Percentiles rank a stretch among this genome's conserved stretches.
These are phyloP conservation scores for Terebella lapidaria DNA, from an alignment of 2,888 invertebrate genomes.

Conservation along the genomic window DNA sequence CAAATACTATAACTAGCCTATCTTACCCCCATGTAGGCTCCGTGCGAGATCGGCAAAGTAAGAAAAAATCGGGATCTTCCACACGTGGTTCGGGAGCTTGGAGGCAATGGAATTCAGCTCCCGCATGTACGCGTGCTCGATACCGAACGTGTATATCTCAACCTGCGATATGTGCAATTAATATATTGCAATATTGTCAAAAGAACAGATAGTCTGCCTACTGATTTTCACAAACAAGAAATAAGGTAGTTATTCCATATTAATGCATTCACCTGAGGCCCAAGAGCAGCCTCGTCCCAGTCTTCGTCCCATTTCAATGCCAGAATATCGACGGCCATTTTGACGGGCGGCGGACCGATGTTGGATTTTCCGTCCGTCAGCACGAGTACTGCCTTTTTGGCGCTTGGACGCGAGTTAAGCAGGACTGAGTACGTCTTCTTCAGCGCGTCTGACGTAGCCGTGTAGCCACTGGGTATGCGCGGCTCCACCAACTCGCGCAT, in stretches of 20 bases:
- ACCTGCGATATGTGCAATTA: too few relatives aligned
- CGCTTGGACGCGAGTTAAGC: slow-evolving; percentile 13
- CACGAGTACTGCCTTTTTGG: slow-evolving; percentile 28
- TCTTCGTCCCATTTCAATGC: slow-evolving; percentile 26
- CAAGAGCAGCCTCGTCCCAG: slow-evolving; percentile 25
- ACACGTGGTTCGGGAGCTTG: slow-evolving; percentile 27
- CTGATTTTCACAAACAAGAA: too few relatives aligned
- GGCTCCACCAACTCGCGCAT: slow-evolving; percentile 7
- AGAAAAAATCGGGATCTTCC: slow-evolving; percentile 27
- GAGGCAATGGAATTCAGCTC: slow-evolving; percentile 30
- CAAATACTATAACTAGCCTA: too few relatives aligned
- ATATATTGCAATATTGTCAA: too few relatives aligned
- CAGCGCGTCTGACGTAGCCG: slow-evolving; percentile 29
- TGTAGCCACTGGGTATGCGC: slow-evolving; percentile 28
- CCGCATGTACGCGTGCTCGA: slow-evolving; percentile 26
- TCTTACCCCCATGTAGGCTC: slow-evolving; percentile 30
- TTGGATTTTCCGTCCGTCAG: slow-evolving; percentile 34
- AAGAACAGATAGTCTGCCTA: not conserved
- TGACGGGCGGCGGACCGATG: slow-evolving; percentile 31
- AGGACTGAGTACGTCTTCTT: slow-evolving; percentile 19
- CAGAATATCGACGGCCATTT: slow-evolving; percentile 28
- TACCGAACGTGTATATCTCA: slow-evolving; percentile 32
- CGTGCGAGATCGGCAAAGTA: slow-evolving; percentile 28
- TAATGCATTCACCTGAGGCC: slow-evolving; percentile 26
- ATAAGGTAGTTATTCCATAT: too few relatives aligned